Conservation (phyloP, 2,797 vertebrate genomes). For the Steatocranus sp. region DNA sequence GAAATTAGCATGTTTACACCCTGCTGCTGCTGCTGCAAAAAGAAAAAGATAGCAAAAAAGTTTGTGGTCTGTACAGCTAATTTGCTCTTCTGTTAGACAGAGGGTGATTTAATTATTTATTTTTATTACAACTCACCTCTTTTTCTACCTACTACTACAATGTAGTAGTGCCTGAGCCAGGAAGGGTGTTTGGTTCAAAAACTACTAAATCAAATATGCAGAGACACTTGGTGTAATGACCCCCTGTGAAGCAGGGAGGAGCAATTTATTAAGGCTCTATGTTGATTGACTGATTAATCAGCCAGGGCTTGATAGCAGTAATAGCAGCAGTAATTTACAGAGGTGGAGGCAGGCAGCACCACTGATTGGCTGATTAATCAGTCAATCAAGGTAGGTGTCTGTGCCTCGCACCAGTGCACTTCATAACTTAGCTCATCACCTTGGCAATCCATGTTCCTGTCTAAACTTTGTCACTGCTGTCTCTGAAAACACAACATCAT, state of each 20-base stretch:
- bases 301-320: not conserved
- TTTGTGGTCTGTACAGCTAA: not conserved
- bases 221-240: not conserved
- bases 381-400: not conserved
- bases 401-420: not conserved
- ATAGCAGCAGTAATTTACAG: not conserved
- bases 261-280: not conserved
- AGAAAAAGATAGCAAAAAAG: not conserved
- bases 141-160: not conserved
- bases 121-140: not conserved
- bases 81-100: not conserved
- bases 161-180: not conserved
- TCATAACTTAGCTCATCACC: not conserved
- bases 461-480: not conserved
- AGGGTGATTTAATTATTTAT: not conserved
- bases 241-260: not conserved
- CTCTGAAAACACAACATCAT: not conserved
- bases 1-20: not conserved
- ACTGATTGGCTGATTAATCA: not conserved
- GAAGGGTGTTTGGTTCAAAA: not conserved
- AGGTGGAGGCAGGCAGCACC: not conserved
- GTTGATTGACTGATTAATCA: not conserved
- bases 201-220: not conserved
- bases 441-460: not conserved
- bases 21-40: not conserved